Percentiles rank a stretch among this genome's conserved stretches.
Evolutionary conservation across 2,797 vertebrate species (phyloP).

Genomic region (Picus viridis): DNA sequence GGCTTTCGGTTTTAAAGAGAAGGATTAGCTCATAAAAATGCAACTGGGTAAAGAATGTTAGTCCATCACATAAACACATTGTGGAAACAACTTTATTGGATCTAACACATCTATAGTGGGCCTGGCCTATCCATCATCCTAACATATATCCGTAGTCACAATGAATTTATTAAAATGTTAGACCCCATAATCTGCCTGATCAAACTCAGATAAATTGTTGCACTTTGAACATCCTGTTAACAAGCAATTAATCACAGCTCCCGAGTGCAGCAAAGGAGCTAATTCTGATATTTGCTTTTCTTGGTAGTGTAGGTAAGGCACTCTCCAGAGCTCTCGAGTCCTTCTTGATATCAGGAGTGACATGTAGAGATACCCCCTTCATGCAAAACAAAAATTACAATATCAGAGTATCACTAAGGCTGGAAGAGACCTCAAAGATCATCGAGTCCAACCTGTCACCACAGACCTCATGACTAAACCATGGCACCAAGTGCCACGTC

Average conservation of each 20-base stretch:
- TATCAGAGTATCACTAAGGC: too few relatives aligned
- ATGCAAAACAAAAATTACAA: background rate
- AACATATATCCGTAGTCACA: slow-evolving; percentile 69
- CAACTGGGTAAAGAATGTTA: slow-evolving; percentile 77
- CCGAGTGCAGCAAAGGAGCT: slow-evolving; percentile 58
- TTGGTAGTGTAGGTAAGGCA: slow-evolving; percentile 41
- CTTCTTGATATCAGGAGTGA: slow-evolving; percentile 8
- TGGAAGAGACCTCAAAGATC: too few relatives aligned
- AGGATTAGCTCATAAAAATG: slow-evolving; percentile 74
- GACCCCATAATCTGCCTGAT: slow-evolving; percentile 77
- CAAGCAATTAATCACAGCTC: slow-evolving; percentile 77
- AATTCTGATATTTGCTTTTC: slow-evolving; percentile 66
- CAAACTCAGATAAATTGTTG: slow-evolving; percentile 76
- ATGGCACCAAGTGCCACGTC: too few relatives aligned
- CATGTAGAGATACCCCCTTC: background rate
- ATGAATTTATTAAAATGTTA: slow-evolving; percentile 79
- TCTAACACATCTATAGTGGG: slow-evolving; percentile 66
- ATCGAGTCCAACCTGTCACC: too few relatives aligned
- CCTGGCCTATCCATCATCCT: slow-evolving; percentile 72
- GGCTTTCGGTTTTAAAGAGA: slow-evolving; percentile 48
- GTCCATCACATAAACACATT: slow-evolving; percentile 73
- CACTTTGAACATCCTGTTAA: slow-evolving; percentile 73
- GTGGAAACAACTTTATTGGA: slow-evolving; percentile 76
- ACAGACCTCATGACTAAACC: too few relatives aligned
- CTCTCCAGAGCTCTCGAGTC: slow-evolving; percentile 36